phyloP scores from a whole-genome alignment of 2,797 vertebrate species.

The Sternarchorhynchus goeldii region DNA sequence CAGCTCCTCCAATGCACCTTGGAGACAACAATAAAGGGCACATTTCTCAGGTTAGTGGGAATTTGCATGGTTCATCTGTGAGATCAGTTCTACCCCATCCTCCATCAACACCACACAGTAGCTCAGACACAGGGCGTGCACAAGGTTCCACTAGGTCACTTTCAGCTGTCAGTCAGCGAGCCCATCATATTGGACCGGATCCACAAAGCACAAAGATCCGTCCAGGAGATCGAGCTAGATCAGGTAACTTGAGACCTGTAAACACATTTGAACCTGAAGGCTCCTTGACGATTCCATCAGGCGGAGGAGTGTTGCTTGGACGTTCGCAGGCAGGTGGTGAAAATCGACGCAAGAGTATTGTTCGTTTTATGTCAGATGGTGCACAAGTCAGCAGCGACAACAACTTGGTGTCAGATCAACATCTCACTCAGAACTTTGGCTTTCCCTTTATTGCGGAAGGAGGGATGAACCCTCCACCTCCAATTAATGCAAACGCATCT shows the following conservation, averaged over 20 bases:
- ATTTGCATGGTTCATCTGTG: constrained; percentile 84
- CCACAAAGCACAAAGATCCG: constrained; percentile 84
- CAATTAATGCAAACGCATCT: constrained; percentile 92
- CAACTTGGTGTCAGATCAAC: constrained; percentile 88
- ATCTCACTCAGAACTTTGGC: constrained; percentile 94
- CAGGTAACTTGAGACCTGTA: constrained; percentile 83
- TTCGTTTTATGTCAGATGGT: constrained; percentile 92
- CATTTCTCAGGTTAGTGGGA: constrained; percentile 86
- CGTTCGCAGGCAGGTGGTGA: constrained; percentile 83
- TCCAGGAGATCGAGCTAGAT: constrained; percentile 84
- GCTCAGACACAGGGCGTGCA: constrained; percentile 85
- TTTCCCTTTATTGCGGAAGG: constrained; percentile 95
- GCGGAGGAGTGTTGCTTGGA: constrained; percentile 87
- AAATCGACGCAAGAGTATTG: constrained; percentile 88
- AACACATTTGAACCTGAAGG: constrained; percentile 91
- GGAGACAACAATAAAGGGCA: constrained; percentile 90
- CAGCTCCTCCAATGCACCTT: constrained; percentile 87
- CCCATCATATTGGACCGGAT: constrained; percentile 87
- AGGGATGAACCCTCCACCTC: constrained; percentile 91
- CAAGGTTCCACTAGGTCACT: constrained; percentile 82
- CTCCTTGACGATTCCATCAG: constrained; percentile 85
- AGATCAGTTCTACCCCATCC: constrained; percentile 85
- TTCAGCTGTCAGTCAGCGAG: constrained; percentile 85
- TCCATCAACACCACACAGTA: constrained; percentile 84
- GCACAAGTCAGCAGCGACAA: constrained; percentile 85